Evolutionary conservation across 1,140 invertebrate species (phyloP).

Genomic region (Laupala kohalensis): DNA sequence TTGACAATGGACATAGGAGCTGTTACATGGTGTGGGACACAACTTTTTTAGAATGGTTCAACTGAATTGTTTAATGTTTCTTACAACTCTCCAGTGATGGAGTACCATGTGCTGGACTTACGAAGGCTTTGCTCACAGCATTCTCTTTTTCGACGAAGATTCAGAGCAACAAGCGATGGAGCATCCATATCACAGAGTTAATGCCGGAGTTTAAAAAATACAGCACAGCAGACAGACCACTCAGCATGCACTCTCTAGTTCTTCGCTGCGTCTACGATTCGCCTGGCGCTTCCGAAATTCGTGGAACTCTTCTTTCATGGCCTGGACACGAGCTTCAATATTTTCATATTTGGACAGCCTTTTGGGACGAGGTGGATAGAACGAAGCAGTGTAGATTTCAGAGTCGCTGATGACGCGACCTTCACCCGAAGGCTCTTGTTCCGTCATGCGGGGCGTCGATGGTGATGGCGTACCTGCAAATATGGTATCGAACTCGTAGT

Average conservation of each 20-base stretch:
- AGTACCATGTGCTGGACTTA: not conserved
- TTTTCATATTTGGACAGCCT: conserved; percentile 49
- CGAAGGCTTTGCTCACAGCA: not conserved
- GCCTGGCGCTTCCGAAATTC: conserved; percentile 81
- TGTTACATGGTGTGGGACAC: not conserved
- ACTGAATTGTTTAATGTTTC: not conserved
- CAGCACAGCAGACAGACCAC: not conserved
- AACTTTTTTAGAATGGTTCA: not conserved
- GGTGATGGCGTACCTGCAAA: conserved; percentile 61
- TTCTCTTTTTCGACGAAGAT: not conserved
- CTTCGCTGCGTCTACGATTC: conserved; percentile 44
- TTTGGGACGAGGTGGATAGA: conserved; percentile 21
- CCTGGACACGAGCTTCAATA: conserved; percentile 79
- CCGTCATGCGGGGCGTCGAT: conserved; percentile 34
- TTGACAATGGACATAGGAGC: not conserved
- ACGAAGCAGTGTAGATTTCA: conserved; percentile 23
- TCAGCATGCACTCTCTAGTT: conserved; percentile 65
- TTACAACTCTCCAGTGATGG: not conserved
- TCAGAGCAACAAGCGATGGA: not conserved
- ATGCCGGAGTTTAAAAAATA: not conserved
- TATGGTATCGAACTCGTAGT: conserved; percentile 84
- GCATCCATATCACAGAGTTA: not conserved
- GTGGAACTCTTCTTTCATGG: conserved; percentile 91
- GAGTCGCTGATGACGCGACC: conserved; percentile 27
- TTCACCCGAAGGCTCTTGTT: conserved; percentile 4